Percentiles rank a stretch among this genome's conserved stretches.
Conservation (phyloP, 2,797 vertebrate species). For the Enteromius fasciolatus region DNA sequence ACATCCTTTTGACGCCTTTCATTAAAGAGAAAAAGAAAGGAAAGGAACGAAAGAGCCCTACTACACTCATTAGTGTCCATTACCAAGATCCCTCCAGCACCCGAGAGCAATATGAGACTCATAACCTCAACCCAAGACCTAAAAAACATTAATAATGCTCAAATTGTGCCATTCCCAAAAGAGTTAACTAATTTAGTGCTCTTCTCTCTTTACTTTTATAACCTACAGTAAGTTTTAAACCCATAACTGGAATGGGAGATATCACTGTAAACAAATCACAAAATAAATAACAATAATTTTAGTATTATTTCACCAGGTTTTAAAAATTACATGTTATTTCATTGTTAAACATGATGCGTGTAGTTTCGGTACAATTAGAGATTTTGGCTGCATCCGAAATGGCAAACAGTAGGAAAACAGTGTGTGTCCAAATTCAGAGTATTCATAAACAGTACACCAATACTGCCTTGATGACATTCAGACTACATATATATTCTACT, state of each 20-base stretch:
- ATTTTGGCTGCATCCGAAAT: not conserved
- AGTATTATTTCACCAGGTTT: not conserved
- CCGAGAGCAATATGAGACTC: constrained; percentile 7
- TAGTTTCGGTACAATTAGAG: not conserved
- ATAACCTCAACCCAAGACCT: constrained; percentile 17
- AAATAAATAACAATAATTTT: not conserved
- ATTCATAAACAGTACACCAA: not conserved
- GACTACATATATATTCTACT: not conserved
- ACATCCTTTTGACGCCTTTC: constrained; percentile 44
- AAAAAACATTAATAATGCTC: constrained; percentile 36
- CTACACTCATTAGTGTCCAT: constrained; percentile 57
- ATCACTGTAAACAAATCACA: constrained; percentile 3
- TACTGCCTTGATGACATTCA: not conserved
- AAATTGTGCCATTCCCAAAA: constrained; percentile 12
- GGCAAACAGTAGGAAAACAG: not conserved
- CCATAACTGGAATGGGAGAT: not conserved
- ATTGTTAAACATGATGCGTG: not conserved
- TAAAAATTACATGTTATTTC: not conserved
- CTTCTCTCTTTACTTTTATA: not conserved
- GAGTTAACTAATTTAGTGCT: not conserved
- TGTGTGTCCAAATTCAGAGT: not conserved
- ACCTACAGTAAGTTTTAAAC: not conserved
- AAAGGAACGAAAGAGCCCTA: constrained; percentile 47
- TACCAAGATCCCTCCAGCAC: constrained; percentile 48
- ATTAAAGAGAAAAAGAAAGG: constrained; percentile 30